phyloP scores from a whole-genome alignment of 2,113 vertebrate species.

The Jacana jacana region DNA sequence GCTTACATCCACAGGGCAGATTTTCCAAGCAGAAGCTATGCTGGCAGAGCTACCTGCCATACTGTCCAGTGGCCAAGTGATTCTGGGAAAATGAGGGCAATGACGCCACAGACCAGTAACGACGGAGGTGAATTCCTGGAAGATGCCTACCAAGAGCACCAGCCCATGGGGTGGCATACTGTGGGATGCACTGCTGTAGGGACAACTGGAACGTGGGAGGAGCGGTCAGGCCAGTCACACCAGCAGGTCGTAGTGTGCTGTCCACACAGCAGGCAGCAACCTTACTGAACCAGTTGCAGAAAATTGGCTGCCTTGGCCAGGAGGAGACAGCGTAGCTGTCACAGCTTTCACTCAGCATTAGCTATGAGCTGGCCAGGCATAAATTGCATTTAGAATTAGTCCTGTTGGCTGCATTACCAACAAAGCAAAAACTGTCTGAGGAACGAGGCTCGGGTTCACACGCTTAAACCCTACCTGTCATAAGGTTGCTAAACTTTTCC shows the following conservation, averaged over 20 bases:
- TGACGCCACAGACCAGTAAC: background rate
- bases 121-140: background rate
- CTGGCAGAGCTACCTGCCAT: constrained; percentile 13
- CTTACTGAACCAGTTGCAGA: background rate
- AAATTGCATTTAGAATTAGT: constrained; percentile 21
- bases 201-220: background rate
- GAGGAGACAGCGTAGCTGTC: constrained; percentile 37
- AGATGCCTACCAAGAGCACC: background rate
- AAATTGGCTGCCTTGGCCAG: constrained; percentile 10
- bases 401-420: constrained; percentile 9
- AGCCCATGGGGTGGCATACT: background rate
- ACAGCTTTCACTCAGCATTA: constrained; percentile 48
- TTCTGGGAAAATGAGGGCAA: constrained; percentile 32
- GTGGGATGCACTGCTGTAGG: background rate
- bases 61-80: constrained; percentile 15
- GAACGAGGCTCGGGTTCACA: background rate
- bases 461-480: background rate
- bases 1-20: background rate
- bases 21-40: constrained; percentile 26
- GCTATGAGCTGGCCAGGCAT: constrained; percentile 25
- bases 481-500: background rate
- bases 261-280: background rate
- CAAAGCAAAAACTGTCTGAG: constrained; percentile 26
- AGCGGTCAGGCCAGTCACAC: background rate
- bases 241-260: background rate